Evolutionary conservation across 2,113 vertebrate genomes (phyloP), one percentile per base, ranked within the genome.

Genomic region (Pycnonotus jocosus): DNA sequence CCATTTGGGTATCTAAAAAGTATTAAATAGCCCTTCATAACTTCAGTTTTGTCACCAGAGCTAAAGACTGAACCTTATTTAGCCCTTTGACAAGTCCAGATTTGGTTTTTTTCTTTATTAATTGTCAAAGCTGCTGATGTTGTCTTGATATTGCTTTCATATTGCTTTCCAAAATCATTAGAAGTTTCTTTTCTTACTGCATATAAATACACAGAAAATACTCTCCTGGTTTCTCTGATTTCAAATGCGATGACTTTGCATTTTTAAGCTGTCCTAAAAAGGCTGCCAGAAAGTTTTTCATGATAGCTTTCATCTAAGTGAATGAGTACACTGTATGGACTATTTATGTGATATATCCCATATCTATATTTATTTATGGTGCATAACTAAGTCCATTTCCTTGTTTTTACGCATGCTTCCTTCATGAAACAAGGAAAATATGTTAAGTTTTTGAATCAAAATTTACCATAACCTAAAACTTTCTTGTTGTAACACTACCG

Each of bases 401-500:
- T 81, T 65, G 11, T 77, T 76, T 64, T 64, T 20, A 30, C 2
- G 13, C 21, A 4, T 38, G 15, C 45, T 45, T 72, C 38, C 45
- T 61, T 68, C 48, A 66, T n/a, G 28, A 91, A 84, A 58, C 12
- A 74, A 50, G 42, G 22, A 60, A 10, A 83, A 28, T 53, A 45
- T 3, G 3, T 77, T 72, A 65, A 38, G 3, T 13, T 69, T 25
- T 76, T 51, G 16, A 81, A 89, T 33, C 5, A 71, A 72, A 81
- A 71, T 47, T 33, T 60, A 85, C 14, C 16, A 24, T 44, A 64
- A 45, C 7, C 15, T 42, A 71, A 42, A 90, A 62, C 1, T 61
- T 84, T 27, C 16, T 48, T 61, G 12, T 35, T 10, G 7, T 31
- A 69, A 57, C 11, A 66, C 0, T 0, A 30, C 17, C n/a, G 4